Evolutionary conservation across 2,888 invertebrate genomes (phyloP).

Genomic region (Ichneumoninae sp.): DNA sequence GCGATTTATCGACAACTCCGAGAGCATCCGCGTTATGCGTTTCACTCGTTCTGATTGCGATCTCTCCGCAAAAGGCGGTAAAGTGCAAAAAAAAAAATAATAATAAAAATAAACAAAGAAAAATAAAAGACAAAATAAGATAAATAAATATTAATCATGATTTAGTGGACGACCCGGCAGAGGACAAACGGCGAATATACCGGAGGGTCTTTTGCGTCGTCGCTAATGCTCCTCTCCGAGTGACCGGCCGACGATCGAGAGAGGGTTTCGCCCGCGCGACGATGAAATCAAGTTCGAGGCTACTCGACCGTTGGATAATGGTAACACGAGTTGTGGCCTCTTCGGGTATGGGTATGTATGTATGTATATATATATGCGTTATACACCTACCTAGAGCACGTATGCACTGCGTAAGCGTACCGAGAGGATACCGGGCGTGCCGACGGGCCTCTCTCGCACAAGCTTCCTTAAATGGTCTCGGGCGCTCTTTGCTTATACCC

Average conservation of each 20-base stretch:
- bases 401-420: constrained; percentile 50
- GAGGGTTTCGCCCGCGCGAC: constrained; percentile 52
- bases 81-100: constrained; percentile 12
- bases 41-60: constrained; percentile 64
- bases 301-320: constrained; percentile 72
- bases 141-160: constrained; percentile 63
- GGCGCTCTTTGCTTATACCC: constrained; percentile 57
- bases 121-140: background rate
- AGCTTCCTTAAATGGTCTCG: constrained; percentile 78
- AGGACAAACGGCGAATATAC: constrained; percentile 32
- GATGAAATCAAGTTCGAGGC: constrained; percentile 79
- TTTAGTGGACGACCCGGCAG: constrained; percentile 52
- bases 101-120: too few species aligned
- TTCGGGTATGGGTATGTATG: background rate
- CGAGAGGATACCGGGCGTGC: constrained; percentile 72
- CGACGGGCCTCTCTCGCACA: constrained; percentile 68
- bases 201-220: constrained; percentile 19
- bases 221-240: constrained; percentile 47
- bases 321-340: constrained; percentile 72
- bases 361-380: constrained; percentile 12
- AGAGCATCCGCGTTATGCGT: constrained; percentile 44
- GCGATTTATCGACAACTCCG: constrained; percentile 59
- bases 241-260: constrained; percentile 46
- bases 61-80: constrained; percentile 54
- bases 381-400: constrained; percentile 12